Evolutionary conservation across 2,888 invertebrate genomes (phyloP).

Genomic region (Sarcophaga subvicina): DNA sequence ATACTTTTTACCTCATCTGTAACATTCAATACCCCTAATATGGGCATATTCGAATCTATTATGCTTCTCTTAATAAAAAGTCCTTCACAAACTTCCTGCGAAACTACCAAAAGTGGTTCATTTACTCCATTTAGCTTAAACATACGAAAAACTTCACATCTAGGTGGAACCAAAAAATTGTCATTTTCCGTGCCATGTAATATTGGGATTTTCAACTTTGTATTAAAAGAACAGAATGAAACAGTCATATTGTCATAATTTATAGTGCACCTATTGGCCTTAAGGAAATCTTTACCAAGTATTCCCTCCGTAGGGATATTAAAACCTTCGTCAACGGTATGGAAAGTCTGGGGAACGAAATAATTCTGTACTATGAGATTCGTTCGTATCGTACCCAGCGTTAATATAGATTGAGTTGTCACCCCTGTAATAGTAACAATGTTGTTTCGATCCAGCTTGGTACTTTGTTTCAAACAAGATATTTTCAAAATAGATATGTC

Average conservation of each 20-base stretch:
- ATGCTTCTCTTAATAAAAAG: not conserved
- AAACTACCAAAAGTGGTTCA: slow-evolving; percentile 41
- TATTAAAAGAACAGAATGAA: slow-evolving; percentile 4
- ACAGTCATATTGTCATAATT: slow-evolving; percentile 13
- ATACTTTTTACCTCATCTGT: no score
- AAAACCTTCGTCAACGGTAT: not conserved
- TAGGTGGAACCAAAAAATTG: slow-evolving; percentile 43
- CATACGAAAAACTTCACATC: slow-evolving; percentile 41
- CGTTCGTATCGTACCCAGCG: not conserved
- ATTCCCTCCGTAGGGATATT: slow-evolving; percentile 14
- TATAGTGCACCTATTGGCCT: not conserved
- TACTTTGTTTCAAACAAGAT: slow-evolving; percentile 14
- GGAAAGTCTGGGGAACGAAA: slow-evolving; percentile 20
- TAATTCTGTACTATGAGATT: not conserved
- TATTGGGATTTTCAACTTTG: slow-evolving; percentile 11
- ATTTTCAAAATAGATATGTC: slow-evolving; percentile 25
- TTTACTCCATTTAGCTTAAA: slow-evolving; percentile 1
- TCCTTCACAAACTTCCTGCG: slow-evolving; percentile 38
- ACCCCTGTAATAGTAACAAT: slow-evolving; percentile 6
- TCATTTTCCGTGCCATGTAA: slow-evolving; percentile 24
- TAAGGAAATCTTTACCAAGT: slow-evolving; percentile 5
- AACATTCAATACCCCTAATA: no score
- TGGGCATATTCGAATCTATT: no score
- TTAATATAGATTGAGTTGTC: slow-evolving; percentile 6
- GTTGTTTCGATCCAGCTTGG: not conserved